Evolutionary conservation across 2,797 vertebrate genomes (phyloP), one percentile per base, ranked within the genome.

Genomic region (Salmo trutta): DNA sequence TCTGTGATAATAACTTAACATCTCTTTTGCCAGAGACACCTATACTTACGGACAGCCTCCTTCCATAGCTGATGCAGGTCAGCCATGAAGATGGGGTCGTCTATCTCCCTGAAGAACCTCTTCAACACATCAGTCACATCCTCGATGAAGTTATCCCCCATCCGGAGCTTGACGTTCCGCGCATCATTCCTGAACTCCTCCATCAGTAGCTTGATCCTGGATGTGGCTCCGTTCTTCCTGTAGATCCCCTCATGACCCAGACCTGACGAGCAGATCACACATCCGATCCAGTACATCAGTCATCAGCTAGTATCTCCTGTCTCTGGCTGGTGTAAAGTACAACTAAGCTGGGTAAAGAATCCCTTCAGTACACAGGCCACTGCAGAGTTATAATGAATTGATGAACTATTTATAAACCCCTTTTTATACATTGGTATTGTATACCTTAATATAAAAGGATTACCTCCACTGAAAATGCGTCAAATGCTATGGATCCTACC

Each of bases 121-220:
- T 99, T 99, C 16, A 99, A 93, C 2, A 98, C 97, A 0, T 99
- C 97, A 0, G 98, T 99, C 84, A 99, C 98, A 0, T 99, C 98
- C 85, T 99, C 98, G 0, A 99, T 97, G 85, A 98, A 99, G 92
- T 99, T 96, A 86, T 99, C 97, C 1, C 93, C 96, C 31, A 97
- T 98, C 5, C 97, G 94, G 67, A 99, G 94, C 74, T 98, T 98
- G 84, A 99, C 98, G 0, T 97, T 97, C 16, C 98, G 94, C 7
- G 98, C 98, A 0, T 99, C 98, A 73, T 93, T 93, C 3, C 98
- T 95, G 79, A 99, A 99, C 77, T 99, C 96, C 3, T 98, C 98
- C 96, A 99, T 96, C 82, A 99, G 93, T 52, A 95, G 90, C 75
- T 97, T 96, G 89, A 98, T 99, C 27, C 98, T 93, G 74, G 97